Base-by-base conservation (phyloP, 2,888 invertebrate genomes). In the Euzetes globulus region DNA sequence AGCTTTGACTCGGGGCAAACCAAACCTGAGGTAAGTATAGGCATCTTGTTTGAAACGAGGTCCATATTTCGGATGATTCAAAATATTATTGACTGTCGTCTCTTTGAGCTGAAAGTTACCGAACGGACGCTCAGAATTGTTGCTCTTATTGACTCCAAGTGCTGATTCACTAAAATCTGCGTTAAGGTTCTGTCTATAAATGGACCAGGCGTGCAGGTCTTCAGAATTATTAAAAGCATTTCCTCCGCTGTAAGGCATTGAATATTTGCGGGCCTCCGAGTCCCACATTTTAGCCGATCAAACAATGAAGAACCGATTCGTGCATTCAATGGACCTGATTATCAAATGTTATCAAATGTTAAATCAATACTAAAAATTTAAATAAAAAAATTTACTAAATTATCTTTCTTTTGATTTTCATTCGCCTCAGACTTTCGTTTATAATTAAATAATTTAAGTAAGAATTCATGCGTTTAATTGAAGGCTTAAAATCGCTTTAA, bases 141-240 rank as follows among this genome's bases (percentile, higher is more conserved):
- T 60, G 25, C 65, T 70, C 45, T 76, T 72, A 45, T 75, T 73
- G 11, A 72, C 37, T 73, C 94, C 94, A 78, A 94, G 84, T 1
- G 94, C 94, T 79, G 93, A 93, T 84, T 94, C 94, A 78, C 94
- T 94, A 83, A 94, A 94, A 85, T 94, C 94, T 0, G 94, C 94
- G 84, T 94, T 94, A 80, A 94, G 86, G 83, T 94, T 94, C 88
- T 94, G 94, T 83, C 94, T 78, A 79, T 83, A 84, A 82, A 95
- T 95, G 79, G 94, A 94, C 95, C 95, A 95, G 76, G 94, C 94
- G 83, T 95, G 94, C 77, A 95, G 87, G 83, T 94, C 94, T 82
- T 94, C 94, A 72, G 80, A 79, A 17, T 77, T 77, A 50, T 76
- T 76, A 52, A 76, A 77, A 45, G 78, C 63, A 63, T 68, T 68